These are phyloP conservation scores for Conus betulinus DNA, from an alignment of 1,140 invertebrate species.

Conservation along the genomic window DNA sequence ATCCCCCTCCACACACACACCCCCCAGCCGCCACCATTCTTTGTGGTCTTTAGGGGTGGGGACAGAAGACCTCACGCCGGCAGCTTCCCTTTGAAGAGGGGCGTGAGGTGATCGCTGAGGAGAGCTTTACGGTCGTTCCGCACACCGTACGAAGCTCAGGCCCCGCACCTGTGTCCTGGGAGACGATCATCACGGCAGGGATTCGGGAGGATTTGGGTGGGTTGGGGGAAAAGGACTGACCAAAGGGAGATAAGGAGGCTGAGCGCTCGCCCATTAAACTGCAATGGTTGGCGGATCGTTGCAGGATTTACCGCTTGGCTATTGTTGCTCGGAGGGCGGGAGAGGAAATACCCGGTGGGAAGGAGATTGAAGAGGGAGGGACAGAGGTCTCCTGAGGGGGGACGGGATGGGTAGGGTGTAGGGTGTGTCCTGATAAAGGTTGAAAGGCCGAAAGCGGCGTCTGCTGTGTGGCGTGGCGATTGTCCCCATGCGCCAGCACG, in stretches of 20 bases:
- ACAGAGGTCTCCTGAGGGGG: neutral
- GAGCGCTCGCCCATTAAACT: neutral
- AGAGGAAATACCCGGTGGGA: too few relatives aligned
- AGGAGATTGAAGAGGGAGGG: neutral
- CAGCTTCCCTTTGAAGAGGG: neutral
- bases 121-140: neutral
- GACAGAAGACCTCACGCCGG: neutral
- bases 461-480: neutral
- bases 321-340: neutral
- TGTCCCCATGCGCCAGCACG: neutral
- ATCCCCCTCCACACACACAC: neutral
- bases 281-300: neutral
- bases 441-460: neutral
- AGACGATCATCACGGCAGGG: neutral
- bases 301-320: neutral
- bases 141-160: neutral
- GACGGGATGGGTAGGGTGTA: neutral
- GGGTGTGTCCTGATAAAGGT: neutral
- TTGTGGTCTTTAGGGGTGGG: neutral
- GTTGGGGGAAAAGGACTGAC: neutral
- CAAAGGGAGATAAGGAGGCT: neutral
- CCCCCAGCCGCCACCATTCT: neutral
- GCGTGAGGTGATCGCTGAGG: neutral
- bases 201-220: neutral
- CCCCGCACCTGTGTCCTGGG: neutral